A percentile compares a stretch with the other conserved stretches of the same genome.
These are phyloP conservation scores for Eupithecia exiguata DNA, from an alignment of 2,888 invertebrate genomes.

Conservation along the genomic window DNA sequence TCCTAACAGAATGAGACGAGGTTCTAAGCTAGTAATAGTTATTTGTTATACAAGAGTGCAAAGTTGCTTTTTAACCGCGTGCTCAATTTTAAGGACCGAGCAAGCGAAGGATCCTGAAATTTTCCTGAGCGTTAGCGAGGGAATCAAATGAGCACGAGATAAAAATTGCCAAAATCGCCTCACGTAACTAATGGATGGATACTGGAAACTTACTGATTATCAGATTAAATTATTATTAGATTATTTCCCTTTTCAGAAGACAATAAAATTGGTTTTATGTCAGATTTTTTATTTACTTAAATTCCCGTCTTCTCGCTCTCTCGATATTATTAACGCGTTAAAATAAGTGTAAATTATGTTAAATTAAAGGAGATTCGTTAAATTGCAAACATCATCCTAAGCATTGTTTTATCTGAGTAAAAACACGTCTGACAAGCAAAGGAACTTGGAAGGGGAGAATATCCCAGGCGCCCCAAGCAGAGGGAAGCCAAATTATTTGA, in stretches of 20 bases:
- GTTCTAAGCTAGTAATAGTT: neutral
- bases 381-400: constrained; percentile 10
- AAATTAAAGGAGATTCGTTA: neutral
- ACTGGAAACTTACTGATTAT: neutral
- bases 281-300: neutral
- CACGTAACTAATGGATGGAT: no score
- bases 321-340: neutral
- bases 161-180: no score
- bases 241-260: neutral
- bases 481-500: constrained; percentile 24
- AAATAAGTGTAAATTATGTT: neutral
- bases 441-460: constrained; percentile 20
- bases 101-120: no score
- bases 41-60: no score
- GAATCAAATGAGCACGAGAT: no score
- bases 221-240: neutral
- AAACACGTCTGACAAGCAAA: constrained; percentile 19
- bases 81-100: no score
- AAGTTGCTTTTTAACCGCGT: no score
- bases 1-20: neutral
- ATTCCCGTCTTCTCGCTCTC: neutral
- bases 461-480: constrained; percentile 21
- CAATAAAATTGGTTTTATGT: neutral
- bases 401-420: constrained; percentile 2
- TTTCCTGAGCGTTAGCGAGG: no score